Evolutionary conservation across 2,888 invertebrate species (phyloP), one percentile per base, ranked within the genome.

Genomic region (Philopedon plagiatum): DNA sequence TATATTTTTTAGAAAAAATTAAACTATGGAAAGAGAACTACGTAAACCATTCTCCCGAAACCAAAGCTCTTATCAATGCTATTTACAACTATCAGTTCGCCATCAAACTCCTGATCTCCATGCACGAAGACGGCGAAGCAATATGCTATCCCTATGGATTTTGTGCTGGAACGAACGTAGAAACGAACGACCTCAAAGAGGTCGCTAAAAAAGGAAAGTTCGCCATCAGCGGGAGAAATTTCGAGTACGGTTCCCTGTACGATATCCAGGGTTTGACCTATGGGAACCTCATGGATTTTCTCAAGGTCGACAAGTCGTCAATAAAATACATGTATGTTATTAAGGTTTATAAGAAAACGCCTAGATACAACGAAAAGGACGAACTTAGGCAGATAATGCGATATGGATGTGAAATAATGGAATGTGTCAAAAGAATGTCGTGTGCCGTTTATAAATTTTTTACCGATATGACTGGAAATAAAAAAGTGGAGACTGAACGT

Each of bases 61-160:
- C 64, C 11, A 4, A 19, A 13, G 75, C 78, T 21, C 23, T 79
- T 7, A 44, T 75, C 15, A 66, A 57, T 29, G 70, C 74, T 0
- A 64, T 78, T 13, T 19, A 56, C 11, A 56, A 2, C 15, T 72
- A 67, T 37, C 70, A 73, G 11, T 71, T 73, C 29, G 65, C 73
- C 13, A 49, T 78, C 1, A 77, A 76, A 68, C 58, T 80, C 3
- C 73, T 78, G 18, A 71, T 80, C 29, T 78, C 77, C 15, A 56
- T 80, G 5, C 75, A 76, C 65, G 78, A 77, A 58, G 73, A 66
- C 18, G 78, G 79, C 0, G 67, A 75, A 39, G 62, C 61, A 13
- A 66, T 80, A n/a, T 67, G 72, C 5, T 79, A 78, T 39, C 79
- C 79, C 1, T 78, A 71, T 54, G 79, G 79, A 4, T 76, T 68